These are phyloP conservation scores for Drosophila dunni DNA, from an alignment of 1,140 invertebrate genomes.

Conservation along the genomic window DNA sequence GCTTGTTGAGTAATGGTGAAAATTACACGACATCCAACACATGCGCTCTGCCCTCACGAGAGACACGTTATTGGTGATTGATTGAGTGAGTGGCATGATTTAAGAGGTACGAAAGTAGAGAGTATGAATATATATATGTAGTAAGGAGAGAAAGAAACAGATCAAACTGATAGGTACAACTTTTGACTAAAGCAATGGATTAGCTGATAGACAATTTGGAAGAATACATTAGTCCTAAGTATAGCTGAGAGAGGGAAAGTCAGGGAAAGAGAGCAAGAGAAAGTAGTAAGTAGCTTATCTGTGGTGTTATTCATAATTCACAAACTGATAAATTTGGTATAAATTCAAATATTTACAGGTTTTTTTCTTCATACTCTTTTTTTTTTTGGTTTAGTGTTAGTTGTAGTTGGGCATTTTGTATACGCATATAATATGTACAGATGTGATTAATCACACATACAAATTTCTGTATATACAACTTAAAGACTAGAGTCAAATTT, in stretches of 20 bases:
- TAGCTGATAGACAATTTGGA: slow-evolving; percentile 69
- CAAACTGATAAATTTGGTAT: slow-evolving; percentile 69
- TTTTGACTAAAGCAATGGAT: slow-evolving; percentile 58
- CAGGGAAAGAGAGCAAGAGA: background rate
- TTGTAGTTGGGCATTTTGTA: slow-evolving; percentile 36
- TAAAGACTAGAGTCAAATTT: slow-evolving; percentile 71
- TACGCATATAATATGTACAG: slow-evolving; percentile 76
- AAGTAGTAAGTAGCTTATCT: slow-evolving; percentile 39
- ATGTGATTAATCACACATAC: slow-evolving; percentile 66
- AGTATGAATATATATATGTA: slow-evolving; percentile 16
- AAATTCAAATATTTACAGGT: slow-evolving; percentile 73
- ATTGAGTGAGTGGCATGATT: slow-evolving; percentile 61
- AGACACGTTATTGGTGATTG: slow-evolving; percentile 79
- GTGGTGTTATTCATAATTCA: slow-evolving; percentile 74
- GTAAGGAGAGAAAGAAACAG: slow-evolving; percentile 12
- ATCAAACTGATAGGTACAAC: slow-evolving; percentile 47
- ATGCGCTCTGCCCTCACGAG: slow-evolving; percentile 84
- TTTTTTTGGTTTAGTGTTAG: slow-evolving; percentile 48
- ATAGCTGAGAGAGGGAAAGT: slow-evolving; percentile 1
- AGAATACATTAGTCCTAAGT: slow-evolving; percentile 60
- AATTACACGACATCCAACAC: slow-evolving; percentile 85
- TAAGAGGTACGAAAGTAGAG: slow-evolving; percentile 47
- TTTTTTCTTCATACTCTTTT: slow-evolving; percentile 35
- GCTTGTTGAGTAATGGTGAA: slow-evolving; percentile 70
- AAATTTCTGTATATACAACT: slow-evolving; percentile 80